Evolutionary conservation across 2,797 vertebrate species (phyloP), one percentile per base, ranked within the genome.

Genomic region (Orestias chungarensis): DNA sequence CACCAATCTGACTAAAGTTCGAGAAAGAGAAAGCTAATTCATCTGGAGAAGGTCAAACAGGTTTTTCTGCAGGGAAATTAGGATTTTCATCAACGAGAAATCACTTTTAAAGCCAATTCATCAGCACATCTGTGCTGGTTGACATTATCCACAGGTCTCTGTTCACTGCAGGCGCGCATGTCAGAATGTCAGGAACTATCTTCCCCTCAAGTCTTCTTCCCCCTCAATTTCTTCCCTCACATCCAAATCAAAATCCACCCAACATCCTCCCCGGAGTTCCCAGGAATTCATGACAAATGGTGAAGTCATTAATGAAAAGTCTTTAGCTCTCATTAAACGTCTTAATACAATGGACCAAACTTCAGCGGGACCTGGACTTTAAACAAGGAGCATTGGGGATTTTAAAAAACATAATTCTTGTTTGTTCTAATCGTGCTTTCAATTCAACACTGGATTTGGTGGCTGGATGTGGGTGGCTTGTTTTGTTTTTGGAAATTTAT

Each of bases 281-380:
- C 35, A 54, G 71, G 75, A 85, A 86, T 79, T 82, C 68, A 71
- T 25, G 40, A 78, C 79, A 81, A 52, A 68, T 70, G 80, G 73
- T 69, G 82, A 76, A 81, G 82, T 42, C 68, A 46, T 40, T 33
- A 10, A n/a, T 29, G 70, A 75, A 70, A 54, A 17, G 38, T 82
- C 68, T 46, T 72, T 55, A 64, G 71, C 80, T 83, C 73, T 79
- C 74, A 69, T 44, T 43, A 54, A 78, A 55, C 1, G 5, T 59
- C 33, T 18, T 70, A 76, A 75, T 65, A 83, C 85, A 87, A 86
- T 76, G 23, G 73, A 29, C 44, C 73, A 29, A 68, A 79, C 83
- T 76, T 78, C 71, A 27, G 72, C 15, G 55, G 66, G 71, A 29
- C 20, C 20, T 4, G 5, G 62, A 61, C 25, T 23, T 35, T 72